Conservation (phyloP, 1,140 invertebrate genomes). For the Lepidostoma basale region DNA sequence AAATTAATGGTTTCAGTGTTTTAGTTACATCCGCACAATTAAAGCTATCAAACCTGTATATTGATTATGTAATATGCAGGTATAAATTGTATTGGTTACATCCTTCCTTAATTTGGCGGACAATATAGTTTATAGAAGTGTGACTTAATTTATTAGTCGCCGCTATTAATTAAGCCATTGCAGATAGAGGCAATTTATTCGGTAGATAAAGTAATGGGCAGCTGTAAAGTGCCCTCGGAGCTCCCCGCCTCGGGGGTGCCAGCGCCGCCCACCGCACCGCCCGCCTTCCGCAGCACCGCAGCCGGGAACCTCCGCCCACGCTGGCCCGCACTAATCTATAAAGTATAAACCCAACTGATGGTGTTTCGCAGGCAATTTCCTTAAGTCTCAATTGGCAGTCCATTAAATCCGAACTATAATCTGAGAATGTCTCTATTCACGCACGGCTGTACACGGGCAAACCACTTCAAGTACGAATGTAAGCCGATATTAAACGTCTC, state of each 20-base stretch:
- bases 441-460: not conserved
- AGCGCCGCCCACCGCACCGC: too few species aligned
- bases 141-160: not conserved
- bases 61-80: too few species aligned
- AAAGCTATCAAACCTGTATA: too few species aligned
- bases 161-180: slow-evolving; percentile 6
- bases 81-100: too few species aligned
- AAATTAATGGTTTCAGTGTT: too few species aligned
- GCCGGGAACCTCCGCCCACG: slow-evolving; percentile 19
- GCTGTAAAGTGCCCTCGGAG: slow-evolving; percentile 1
- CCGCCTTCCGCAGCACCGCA: too few species aligned
- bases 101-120: too few species aligned
- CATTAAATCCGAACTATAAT: slow-evolving; percentile 19
- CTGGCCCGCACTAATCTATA: slow-evolving; percentile 13
- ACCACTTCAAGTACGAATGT: slow-evolving; percentile 3
- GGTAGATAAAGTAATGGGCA: slow-evolving; percentile 10
- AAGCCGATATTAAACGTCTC: slow-evolving; percentile 9
- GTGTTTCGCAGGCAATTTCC: slow-evolving; percentile 15
- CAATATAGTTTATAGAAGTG: too few species aligned
- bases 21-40: too few species aligned
- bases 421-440: slow-evolving; percentile 25
- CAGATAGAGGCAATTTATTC: slow-evolving; percentile 5
- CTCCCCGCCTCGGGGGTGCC: too few species aligned
- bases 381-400: slow-evolving; percentile 14
- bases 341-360: slow-evolving; percentile 21